A percentile compares a stretch with the other conserved stretches of the same genome.
Conservation (phyloP, 2,113 vertebrate genomes). For the Anhinga anhinga region DNA sequence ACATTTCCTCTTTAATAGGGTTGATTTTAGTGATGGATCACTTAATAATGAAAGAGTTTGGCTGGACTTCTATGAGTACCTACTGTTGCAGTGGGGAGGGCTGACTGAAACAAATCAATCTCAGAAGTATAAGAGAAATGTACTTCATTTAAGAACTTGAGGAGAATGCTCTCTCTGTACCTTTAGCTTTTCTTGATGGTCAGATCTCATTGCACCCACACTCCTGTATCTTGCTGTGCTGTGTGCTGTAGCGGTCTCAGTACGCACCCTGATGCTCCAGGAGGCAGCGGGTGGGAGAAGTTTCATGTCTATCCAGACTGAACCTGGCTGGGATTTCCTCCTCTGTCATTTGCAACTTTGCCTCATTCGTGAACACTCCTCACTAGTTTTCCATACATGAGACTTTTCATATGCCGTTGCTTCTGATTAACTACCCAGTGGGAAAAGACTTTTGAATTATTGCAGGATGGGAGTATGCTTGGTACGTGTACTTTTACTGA, state of each 20-base stretch:
- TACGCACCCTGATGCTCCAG: not conserved
- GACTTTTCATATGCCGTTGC: not conserved
- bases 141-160: not conserved
- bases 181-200: not conserved
- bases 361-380: not conserved
- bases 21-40: not conserved
- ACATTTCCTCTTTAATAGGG: not conserved
- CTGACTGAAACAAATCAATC: not conserved
- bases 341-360: not conserved
- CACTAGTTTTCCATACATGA: not conserved
- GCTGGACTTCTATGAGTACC: not conserved
- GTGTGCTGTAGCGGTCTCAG: not conserved
- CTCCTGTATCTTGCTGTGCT: not conserved
- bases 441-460: not conserved
- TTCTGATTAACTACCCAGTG: not conserved
- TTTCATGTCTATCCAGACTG: not conserved
- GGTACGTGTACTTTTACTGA: not conserved
- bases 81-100: not conserved
- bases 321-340: not conserved
- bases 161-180: not conserved
- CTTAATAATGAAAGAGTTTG: not conserved
- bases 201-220: not conserved
- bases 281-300: not conserved
- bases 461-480: rapidly evolving
- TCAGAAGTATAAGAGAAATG: not conserved